Conservation (phyloP, 2,797 vertebrate species). For the Apogon hyalosoma region DNA sequence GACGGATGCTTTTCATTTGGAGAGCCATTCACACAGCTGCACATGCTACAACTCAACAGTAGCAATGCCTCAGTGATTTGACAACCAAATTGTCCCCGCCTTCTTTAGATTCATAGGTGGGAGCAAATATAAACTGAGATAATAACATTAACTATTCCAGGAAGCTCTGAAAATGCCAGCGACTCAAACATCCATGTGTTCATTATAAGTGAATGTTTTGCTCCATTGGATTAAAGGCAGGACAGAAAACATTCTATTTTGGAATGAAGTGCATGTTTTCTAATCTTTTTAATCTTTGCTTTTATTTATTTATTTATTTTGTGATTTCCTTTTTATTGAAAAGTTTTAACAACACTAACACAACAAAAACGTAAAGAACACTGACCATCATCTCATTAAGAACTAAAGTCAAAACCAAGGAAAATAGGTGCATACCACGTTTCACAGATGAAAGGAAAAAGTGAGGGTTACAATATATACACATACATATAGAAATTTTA, state of each 20-base stretch:
- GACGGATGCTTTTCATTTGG: slow-evolving; percentile 48
- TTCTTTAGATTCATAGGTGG: slow-evolving; percentile 23
- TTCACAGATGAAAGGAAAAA: too few relatives aligned
- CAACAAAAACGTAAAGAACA: too few relatives aligned
- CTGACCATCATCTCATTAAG: too few relatives aligned
- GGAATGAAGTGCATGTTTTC: slow-evolving; percentile 5
- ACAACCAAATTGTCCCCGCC: slow-evolving; percentile 72
- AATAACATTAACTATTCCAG: slow-evolving; percentile 24
- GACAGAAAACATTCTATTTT: neutral
- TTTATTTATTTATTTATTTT: too few relatives aligned
- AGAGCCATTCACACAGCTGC: slow-evolving; percentile 76
- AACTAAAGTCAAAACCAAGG: too few relatives aligned
- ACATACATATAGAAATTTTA: too few relatives aligned
- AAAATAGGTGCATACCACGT: too few relatives aligned
- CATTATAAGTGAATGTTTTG: neutral
- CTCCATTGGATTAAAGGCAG: too few relatives aligned
- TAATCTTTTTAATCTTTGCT: neutral
- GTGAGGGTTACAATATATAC: too few relatives aligned
- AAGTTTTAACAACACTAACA: too few relatives aligned
- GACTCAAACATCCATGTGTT: neutral
- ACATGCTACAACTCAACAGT: slow-evolving; percentile 64
- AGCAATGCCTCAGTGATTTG: slow-evolving; percentile 70
- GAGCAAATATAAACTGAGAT: slow-evolving; percentile 43
- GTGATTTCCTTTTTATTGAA: too few relatives aligned
- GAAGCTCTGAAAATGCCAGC: neutral